Evolutionary conservation across 2,797 vertebrate species (phyloP), one percentile per base, ranked within the genome.

Genomic region (Mormyrops boulengeri): DNA sequence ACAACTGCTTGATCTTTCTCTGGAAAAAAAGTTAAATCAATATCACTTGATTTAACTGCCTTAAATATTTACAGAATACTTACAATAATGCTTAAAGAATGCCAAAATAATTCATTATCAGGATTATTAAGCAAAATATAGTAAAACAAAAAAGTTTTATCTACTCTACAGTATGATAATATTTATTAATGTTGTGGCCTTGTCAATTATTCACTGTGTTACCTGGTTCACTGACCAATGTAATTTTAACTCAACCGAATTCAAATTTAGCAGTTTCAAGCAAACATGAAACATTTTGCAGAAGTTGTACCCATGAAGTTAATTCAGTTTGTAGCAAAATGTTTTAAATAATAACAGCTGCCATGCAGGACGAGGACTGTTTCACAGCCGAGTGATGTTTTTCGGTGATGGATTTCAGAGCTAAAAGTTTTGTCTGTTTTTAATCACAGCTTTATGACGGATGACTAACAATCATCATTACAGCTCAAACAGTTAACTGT

Each of bases 381-480:
- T 50, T 88, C 41, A 91, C 91, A 84, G 82, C 84, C 49, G 6
- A 85, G 92, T 92, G 93, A 93, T 92, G 92, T 95, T 93, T 93
- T 89, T 12, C 1, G 19, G 85, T 91, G 80, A 93, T 90, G 90
- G 90, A 92, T 93, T 94, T 91, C 92, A 94, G 90, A 94, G 66
- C 91, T 93, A 94, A 94, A 92, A n/a, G 95, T 91, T 93, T 92
- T 94, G 82, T 47, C 93, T 89, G 91, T 89, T 95, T 96, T 91
- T 85, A 89, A 90, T 89, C 41, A 90, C 82, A 89, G 55, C 57
- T 89, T 96, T 95, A 94, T 97, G 96, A 97, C 96, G 95, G 94
- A 97, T 96, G 97, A 97, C 95, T 96, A 96, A 96, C 97, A 97
- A 97, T 97, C 97, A 97, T 97, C 96, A 97, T 98, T 97, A 97